Percentiles rank a stretch among this genome's conserved stretches.
These are phyloP conservation scores for Monochamus alternatus DNA, from an alignment of 2,888 invertebrate species.

Conservation along the genomic window DNA sequence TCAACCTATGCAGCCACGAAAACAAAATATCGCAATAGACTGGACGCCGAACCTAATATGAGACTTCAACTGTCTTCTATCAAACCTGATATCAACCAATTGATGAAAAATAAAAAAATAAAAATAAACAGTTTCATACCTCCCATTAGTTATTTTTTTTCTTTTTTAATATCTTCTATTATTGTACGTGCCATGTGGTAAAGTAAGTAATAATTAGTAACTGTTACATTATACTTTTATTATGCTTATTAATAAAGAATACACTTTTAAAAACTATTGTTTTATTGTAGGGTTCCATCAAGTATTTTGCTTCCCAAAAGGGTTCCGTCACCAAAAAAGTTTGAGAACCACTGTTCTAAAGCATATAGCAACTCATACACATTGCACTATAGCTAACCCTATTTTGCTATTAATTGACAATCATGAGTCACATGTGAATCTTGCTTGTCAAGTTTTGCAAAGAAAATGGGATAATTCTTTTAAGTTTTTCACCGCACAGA, in stretches of 20 bases:
- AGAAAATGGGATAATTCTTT: background rate
- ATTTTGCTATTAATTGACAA: background rate
- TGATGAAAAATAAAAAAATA: conserved; percentile 18
- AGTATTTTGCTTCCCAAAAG: too few species aligned
- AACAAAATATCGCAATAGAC: conserved; percentile 38
- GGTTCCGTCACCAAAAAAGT: too few species aligned
- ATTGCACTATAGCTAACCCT: conserved; percentile 15
- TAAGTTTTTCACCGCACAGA: background rate
- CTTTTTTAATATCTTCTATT: background rate
- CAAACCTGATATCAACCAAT: conserved; percentile 25
- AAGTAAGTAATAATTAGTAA: too few species aligned
- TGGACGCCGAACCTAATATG: background rate
- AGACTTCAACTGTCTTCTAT: background rate
- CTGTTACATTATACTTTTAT: too few species aligned
- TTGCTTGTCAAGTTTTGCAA: background rate
- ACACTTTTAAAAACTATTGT: too few species aligned
- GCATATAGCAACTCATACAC: conserved; percentile 37
- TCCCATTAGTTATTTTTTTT: background rate
- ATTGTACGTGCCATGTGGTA: too few species aligned
- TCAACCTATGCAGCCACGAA: conserved; percentile 32
- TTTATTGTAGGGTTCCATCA: too few species aligned
- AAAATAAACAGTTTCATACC: conserved; percentile 9
- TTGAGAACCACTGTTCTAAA: too few species aligned
- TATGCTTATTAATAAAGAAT: too few species aligned
- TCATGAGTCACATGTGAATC: conserved; percentile 1